Percentiles rank a stretch among this genome's conserved stretches.
Evolutionary conservation across 2,113 vertebrate genomes (phyloP).

Genomic region (Oceanites oceanicus): DNA sequence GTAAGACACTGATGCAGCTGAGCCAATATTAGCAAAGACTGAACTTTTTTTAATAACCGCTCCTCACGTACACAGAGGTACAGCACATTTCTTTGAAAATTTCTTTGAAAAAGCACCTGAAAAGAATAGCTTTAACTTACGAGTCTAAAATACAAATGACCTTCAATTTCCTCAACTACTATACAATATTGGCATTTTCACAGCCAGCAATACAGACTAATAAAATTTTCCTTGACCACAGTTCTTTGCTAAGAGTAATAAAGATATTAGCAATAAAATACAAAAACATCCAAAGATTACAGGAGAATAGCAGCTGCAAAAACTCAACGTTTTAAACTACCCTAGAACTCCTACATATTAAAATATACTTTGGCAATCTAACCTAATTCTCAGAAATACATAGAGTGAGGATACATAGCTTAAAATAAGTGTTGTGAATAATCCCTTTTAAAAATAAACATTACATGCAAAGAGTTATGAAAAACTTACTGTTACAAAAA

Average conservation of each 20-base stretch:
- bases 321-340: neutral
- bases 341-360: neutral
- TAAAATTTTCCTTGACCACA: neutral
- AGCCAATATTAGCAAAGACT: neutral
- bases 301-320: neutral
- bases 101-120: neutral
- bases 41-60: neutral
- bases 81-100: neutral
- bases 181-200: neutral
- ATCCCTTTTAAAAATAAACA: neutral
- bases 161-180: neutral
- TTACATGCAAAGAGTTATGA: neutral
- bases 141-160: neutral
- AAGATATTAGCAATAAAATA: neutral
- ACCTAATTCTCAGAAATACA: neutral
- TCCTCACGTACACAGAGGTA: accelerated
- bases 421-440: neutral
- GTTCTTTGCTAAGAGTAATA: neutral
- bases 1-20: neutral
- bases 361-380: neutral
- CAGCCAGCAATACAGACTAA: neutral
- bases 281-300: neutral
- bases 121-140: neutral
- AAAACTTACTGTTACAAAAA: neutral
- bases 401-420: neutral